phyloP scores from a whole-genome alignment of 2,797 vertebrate genomes.

The Poeciliopsis turneri region DNA sequence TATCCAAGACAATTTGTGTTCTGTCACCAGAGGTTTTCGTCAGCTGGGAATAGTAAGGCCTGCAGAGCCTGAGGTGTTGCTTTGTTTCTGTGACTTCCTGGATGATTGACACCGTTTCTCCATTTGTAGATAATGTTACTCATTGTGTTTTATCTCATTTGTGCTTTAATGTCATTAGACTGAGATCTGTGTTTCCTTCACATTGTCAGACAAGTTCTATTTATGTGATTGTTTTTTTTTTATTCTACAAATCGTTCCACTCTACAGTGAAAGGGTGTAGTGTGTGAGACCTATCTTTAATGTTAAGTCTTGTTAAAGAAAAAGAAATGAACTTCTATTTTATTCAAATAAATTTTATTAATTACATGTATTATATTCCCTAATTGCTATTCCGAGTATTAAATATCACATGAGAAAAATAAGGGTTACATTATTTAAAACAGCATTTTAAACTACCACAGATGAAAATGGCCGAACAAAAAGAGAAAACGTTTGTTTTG shows the following conservation, averaged over 20 bases:
- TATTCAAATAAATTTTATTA: constrained; percentile 74
- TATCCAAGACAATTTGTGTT: neutral
- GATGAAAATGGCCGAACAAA: constrained; percentile 56
- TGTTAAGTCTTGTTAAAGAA: neutral
- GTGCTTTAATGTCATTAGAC: neutral
- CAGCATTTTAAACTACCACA: constrained; percentile 68
- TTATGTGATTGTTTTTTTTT: neutral
- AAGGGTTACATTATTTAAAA: constrained; percentile 67
- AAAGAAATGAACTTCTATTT: constrained; percentile 7
- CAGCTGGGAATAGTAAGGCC: neutral
- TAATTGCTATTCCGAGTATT: constrained; percentile 75
- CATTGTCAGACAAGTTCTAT: neutral
- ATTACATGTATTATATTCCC: constrained; percentile 72
- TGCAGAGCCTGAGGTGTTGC: neutral
- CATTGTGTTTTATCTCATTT: neutral
- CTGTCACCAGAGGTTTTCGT: neutral
- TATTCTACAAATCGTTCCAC: neutral
- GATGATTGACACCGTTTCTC: neutral
- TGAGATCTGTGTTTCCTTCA: neutral
- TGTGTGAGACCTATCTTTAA: neutral
- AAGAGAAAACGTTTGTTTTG: constrained; percentile 45
- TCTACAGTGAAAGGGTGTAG: neutral
- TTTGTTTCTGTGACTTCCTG: neutral
- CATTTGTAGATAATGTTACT: neutral
- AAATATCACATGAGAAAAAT: constrained; percentile 74